Base-by-base conservation (phyloP, 2,797 vertebrate species). In the Gallinago stenura region DNA sequence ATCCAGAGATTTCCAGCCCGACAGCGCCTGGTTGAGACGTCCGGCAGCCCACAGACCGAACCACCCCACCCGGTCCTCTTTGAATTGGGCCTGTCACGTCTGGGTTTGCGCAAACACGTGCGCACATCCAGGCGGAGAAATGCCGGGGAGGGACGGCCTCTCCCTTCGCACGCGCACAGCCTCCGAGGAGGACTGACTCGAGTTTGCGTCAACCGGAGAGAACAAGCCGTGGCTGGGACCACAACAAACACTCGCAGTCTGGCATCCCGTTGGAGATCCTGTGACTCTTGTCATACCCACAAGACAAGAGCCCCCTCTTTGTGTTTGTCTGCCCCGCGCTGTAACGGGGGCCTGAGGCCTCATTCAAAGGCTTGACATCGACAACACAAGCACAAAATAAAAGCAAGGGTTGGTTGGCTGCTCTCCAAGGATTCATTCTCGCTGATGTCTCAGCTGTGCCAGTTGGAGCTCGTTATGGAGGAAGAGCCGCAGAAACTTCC, bases 341-440 rank as follows among this genome's bases (percentile, higher is more conserved):
- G 45, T 15, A 75, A 33, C 0, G 0, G 20, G 6, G 65, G 15
- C 70, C 88, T 1, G 8, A 89, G 85, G 78, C 61, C 87, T 68
- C 3, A 19, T 86, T 95, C 91, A 94, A 93, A 95, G 72, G 50
- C 33, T 83, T 81, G 69, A 91, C 92, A 92, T 89, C 77, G 76
- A 62, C 64, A 89, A 60, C 83, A 79, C 35, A 21, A 94, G 90
- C 1, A 24, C 35, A 79, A 89, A 96, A 90, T 69, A 92, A 92
- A 94, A 93, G 62, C 66, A 66, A 83, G 66, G 62, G 48, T 54
- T 96, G 62, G 48, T 54, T 96, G 96, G 95, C 93, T 70, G 75
- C 3, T 2, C 25, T 93, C 93, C 95, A 94, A 56, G 88, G 77
- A 70, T 69, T 93, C 88, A 64, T 94, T 94, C 70, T 43, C 51